Conservation (phyloP, 2,113 vertebrate species). For the Cacatua alba region DNA sequence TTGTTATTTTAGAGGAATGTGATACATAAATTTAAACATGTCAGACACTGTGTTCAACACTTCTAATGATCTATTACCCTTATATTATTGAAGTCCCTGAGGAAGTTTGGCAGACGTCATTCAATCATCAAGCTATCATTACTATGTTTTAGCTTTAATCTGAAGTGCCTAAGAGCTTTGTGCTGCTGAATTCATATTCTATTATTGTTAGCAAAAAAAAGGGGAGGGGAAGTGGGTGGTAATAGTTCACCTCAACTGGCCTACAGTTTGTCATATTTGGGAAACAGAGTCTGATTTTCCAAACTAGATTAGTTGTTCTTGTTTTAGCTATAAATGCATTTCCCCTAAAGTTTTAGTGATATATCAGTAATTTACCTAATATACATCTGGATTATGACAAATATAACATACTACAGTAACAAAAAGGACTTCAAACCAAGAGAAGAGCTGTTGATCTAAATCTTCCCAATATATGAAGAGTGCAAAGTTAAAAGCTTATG, state of each 20-base stretch:
- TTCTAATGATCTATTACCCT: conserved; percentile 80
- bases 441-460: not conserved
- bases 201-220: not conserved
- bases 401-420: not conserved
- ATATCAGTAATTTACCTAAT: not conserved
- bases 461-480: not conserved
- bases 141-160: conserved; percentile 52
- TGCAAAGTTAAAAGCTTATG: not conserved
- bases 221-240: not conserved
- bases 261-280: not conserved
- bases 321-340: not conserved
- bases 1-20: conserved; percentile 66
- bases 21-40: conserved; percentile 77
- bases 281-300: not conserved
- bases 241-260: conserved; percentile 47
- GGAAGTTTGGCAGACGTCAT: conserved; percentile 70
- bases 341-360: not conserved
- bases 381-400: not conserved
- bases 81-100: conserved; percentile 75
- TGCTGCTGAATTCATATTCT: conserved; percentile 44
- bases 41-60: conserved; percentile 76
- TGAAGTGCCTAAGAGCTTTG: conserved; percentile 39
- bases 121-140: conserved; percentile 69
- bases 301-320: not conserved
- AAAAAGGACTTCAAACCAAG: not conserved